Percentiles rank a stretch among this genome's conserved stretches.
These are phyloP conservation scores for Erythrocebus patas DNA, from an alignment of 2,113 vertebrate genomes.

Conservation along the genomic window DNA sequence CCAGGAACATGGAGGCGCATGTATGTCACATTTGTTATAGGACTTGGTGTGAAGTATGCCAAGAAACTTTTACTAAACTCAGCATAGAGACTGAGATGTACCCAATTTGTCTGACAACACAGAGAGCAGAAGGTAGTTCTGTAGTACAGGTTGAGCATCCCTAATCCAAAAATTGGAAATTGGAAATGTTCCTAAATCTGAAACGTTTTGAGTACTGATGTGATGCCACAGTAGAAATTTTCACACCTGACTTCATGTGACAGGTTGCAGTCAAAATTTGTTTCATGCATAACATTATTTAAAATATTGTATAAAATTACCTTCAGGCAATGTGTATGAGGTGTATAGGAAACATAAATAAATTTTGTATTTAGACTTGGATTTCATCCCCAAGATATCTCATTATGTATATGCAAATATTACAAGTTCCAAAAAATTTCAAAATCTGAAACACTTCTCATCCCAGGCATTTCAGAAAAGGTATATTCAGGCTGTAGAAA, in stretches of 20 bases:
- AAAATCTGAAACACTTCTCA: background rate
- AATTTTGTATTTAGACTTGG: background rate
- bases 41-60: background rate
- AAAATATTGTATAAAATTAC: background rate
- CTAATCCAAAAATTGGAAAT: background rate
- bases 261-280: background rate
- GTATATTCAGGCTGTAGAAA: background rate
- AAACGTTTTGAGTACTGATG: background rate
- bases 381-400: background rate
- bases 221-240: background rate
- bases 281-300: background rate
- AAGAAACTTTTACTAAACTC: background rate
- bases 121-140: background rate
- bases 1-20: fast-evolving
- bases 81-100: background rate
- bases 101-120: background rate
- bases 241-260: background rate
- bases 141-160: background rate
- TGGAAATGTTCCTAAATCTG: background rate
- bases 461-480: background rate
- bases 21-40: background rate
- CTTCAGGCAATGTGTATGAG: background rate
- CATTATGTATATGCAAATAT: background rate
- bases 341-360: background rate
- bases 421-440: background rate